A percentile compares a stretch with the other conserved stretches of the same genome.
These are phyloP conservation scores for Himantopus leucocephalus DNA, from an alignment of 2,113 vertebrate species.

Conservation along the genomic window DNA sequence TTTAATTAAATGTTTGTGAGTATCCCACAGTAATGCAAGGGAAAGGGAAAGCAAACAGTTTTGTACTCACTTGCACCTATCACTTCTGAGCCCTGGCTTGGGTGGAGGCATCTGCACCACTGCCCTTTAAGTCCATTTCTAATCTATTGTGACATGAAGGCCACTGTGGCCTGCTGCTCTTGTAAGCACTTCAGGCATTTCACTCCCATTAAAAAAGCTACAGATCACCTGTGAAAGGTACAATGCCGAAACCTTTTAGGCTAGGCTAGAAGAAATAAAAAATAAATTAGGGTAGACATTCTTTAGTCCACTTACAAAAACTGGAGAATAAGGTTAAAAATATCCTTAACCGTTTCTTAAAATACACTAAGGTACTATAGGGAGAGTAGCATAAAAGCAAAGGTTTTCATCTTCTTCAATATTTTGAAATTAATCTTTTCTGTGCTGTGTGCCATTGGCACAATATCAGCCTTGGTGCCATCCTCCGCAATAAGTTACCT, in stretches of 20 bases:
- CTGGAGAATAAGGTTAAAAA: background rate
- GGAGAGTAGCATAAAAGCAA: background rate
- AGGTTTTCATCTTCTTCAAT: background rate
- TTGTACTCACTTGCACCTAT: slow-evolving; percentile 17
- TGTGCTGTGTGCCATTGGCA: background rate
- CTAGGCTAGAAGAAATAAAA: background rate
- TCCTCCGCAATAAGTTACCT: background rate
- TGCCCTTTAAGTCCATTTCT: background rate
- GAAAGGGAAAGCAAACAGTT: slow-evolving; percentile 49
- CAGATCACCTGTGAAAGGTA: background rate
- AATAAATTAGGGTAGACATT: background rate
- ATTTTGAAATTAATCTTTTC: background rate
- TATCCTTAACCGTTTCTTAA: background rate
- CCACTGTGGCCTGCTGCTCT: background rate
- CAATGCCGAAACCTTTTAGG: background rate
- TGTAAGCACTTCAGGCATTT: background rate
- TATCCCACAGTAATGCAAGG: slow-evolving; percentile 48
- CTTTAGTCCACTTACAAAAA: background rate
- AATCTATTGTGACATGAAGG: background rate
- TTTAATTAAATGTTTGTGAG: slow-evolving; percentile 67
- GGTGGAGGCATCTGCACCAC: background rate
- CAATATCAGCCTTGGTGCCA: background rate
- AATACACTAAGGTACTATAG: background rate
- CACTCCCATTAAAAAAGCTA: background rate
- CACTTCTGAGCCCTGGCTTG: background rate